These are phyloP conservation scores for Noctuana brunneofusca DNA, from an alignment of 2,888 invertebrate genomes.

Conservation along the genomic window DNA sequence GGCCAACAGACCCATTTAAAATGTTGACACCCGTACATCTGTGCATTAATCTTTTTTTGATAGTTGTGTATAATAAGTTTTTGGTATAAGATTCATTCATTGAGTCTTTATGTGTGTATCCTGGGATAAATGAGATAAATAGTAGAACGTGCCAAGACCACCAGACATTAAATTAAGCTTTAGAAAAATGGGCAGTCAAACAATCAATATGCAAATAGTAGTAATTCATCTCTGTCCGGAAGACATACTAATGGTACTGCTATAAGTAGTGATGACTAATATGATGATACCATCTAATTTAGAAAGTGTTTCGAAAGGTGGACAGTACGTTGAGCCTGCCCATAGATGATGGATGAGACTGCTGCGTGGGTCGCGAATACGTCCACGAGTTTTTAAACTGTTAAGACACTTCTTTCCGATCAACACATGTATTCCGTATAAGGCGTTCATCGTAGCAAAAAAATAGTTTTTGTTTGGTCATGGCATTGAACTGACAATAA, in stretches of 20 bases:
- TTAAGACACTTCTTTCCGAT: slow-evolving; percentile 59
- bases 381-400: slow-evolving; percentile 61
- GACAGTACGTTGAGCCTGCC: slow-evolving; percentile 58
- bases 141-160: slow-evolving; percentile 11
- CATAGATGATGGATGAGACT: slow-evolving; percentile 66
- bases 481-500: slow-evolving; percentile 30
- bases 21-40: neutral
- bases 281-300: slow-evolving; percentile 52
- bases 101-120: slow-evolving; percentile 1
- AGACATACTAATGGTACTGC: slow-evolving; percentile 42
- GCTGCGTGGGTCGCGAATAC: slow-evolving; percentile 64
- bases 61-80: too few relatives aligned
- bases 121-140: slow-evolving; percentile 1
- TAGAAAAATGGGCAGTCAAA: slow-evolving; percentile 15
- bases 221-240: slow-evolving; percentile 32
- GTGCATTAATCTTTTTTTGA: neutral
- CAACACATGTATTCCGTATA: slow-evolving; percentile 48
- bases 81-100: slow-evolving; percentile 14
- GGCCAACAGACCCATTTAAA: neutral
- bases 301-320: slow-evolving; percentile 59
- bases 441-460: slow-evolving; percentile 22
- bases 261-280: slow-evolving; percentile 51
- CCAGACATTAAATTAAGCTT: slow-evolving; percentile 6
- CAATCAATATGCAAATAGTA: slow-evolving; percentile 25
- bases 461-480: slow-evolving; percentile 20